A percentile compares a stretch with the other conserved stretches of the same genome.
These are phyloP conservation scores for Ancistrus triradiatus DNA, from an alignment of 2,113 vertebrate genomes.

Conservation along the genomic window DNA sequence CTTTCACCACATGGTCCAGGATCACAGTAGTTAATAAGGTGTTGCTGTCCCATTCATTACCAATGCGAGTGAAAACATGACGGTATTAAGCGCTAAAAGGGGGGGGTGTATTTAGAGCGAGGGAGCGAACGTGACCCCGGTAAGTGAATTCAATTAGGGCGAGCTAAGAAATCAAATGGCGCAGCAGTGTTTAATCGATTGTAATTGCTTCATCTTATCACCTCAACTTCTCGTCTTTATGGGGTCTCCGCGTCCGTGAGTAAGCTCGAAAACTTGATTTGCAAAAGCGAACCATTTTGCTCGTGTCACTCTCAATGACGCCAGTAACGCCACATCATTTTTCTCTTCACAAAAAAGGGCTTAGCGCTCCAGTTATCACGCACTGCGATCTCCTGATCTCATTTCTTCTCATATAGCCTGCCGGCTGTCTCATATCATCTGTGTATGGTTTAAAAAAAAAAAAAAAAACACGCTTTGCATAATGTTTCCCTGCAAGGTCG, in stretches of 20 bases:
- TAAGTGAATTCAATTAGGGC: conserved; percentile 53
- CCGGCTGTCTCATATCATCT: not conserved
- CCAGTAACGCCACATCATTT: not conserved
- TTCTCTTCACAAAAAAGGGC: not conserved
- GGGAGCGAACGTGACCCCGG: conserved; percentile 32
- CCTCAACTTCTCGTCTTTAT: conserved; percentile 36
- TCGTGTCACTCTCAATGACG: not conserved
- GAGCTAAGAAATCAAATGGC: conserved; percentile 37
- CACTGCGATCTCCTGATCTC: not conserved
- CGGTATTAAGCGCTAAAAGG: conserved; percentile 19
- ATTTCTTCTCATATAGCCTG: not conserved
- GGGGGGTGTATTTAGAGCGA: conserved; percentile 23
- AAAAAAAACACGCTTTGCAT: not conserved
- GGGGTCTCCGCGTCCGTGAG: conserved; percentile 19
- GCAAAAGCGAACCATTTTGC: too few species aligned
- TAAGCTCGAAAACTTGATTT: too few species aligned
- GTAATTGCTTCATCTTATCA: conserved; percentile 47
- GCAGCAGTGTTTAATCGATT: conserved; percentile 42
- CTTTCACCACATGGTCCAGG: conserved; percentile 29
- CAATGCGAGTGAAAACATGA: conserved; percentile 20
- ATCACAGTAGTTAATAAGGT: conserved; percentile 33
- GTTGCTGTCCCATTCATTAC: conserved; percentile 32
- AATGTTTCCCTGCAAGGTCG: not conserved
- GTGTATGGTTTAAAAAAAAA: not conserved
- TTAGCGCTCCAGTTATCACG: not conserved